Conservation (phyloP, 2,888 invertebrate genomes). For the Ormyrus rosae region DNA sequence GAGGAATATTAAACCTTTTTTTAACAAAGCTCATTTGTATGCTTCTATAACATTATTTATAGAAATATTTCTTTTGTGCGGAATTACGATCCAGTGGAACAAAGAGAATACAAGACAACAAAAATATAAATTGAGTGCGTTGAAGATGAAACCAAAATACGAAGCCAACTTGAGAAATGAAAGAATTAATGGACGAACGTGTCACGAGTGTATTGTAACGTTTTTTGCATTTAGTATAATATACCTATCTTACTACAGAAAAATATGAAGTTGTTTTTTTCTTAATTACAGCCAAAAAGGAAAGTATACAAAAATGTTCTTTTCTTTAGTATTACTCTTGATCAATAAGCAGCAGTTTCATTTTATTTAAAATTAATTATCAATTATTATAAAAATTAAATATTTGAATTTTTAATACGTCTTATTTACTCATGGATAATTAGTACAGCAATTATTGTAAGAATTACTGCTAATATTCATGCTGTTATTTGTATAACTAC, state of each 20-base stretch:
- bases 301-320: constrained; percentile 31
- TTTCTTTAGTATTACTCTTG: constrained; percentile 5
- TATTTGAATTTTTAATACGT: background rate
- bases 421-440: constrained; percentile 4
- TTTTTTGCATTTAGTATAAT: constrained; percentile 74
- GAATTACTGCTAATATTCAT: constrained; percentile 15
- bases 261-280: constrained; percentile 54
- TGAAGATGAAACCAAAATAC: constrained; percentile 46
- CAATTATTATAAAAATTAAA: background rate
- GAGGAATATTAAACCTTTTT: constrained; percentile 14
- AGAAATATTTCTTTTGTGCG: constrained; percentile 40
- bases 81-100: constrained; percentile 44
- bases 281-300: constrained; percentile 21
- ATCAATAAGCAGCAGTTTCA: background rate
- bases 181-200: constrained; percentile 61
- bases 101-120: constrained; percentile 33
- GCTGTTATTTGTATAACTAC: constrained; percentile 6
- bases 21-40: constrained; percentile 22
- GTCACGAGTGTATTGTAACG: constrained; percentile 71
- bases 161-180: constrained; percentile 44
- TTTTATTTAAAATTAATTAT: too few relatives aligned
- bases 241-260: constrained; percentile 72
- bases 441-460: constrained; percentile 17
- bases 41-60: constrained; percentile 16
- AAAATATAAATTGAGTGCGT: constrained; percentile 42